phyloP scores from a whole-genome alignment of 2,797 vertebrate genomes.

The Naso thynnoides region DNA sequence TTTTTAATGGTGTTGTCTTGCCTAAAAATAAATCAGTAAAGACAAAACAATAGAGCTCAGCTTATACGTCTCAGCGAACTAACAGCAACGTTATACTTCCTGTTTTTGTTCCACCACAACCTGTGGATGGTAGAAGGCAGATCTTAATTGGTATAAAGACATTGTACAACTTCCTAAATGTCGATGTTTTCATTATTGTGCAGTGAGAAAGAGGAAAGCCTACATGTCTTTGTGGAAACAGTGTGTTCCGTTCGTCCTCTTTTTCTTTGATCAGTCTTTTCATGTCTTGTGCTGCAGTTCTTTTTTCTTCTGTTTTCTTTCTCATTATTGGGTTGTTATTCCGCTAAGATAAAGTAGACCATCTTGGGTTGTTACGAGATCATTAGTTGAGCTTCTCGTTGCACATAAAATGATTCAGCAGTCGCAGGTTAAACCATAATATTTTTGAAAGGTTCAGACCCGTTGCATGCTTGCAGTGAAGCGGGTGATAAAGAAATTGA shows the following conservation, averaged over 20 bases:
- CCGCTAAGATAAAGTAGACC: conserved; percentile 15
- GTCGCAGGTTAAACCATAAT: too few relatives aligned
- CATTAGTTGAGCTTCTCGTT: conserved; percentile 28
- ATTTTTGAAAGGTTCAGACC: conserved; percentile 25
- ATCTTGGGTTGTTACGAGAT: conserved; percentile 24
- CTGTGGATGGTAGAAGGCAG: neutral
- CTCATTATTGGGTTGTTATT: conserved; percentile 32
- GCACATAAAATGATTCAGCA: conserved; percentile 32
- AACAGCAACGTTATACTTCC: neutral
- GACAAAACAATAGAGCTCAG: neutral
- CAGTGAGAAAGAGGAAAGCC: conserved; percentile 1
- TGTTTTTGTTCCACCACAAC: neutral
- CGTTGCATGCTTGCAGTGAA: neutral
- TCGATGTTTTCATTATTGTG: conserved; percentile 21
- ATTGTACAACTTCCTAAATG: neutral
- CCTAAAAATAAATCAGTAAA: neutral
- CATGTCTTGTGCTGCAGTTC: conserved; percentile 31
- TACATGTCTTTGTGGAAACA: neutral
- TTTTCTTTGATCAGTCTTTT: conserved; percentile 45
- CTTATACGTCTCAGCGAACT: too few relatives aligned
- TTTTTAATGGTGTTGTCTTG: neutral
- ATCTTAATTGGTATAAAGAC: neutral
- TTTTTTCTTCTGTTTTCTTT: neutral
- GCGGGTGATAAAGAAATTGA: neutral
- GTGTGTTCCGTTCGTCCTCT: neutral